Evolutionary conservation across 2,113 vertebrate genomes (phyloP), one percentile per base, ranked within the genome.

Genomic region (Maccullochella peelii): DNA sequence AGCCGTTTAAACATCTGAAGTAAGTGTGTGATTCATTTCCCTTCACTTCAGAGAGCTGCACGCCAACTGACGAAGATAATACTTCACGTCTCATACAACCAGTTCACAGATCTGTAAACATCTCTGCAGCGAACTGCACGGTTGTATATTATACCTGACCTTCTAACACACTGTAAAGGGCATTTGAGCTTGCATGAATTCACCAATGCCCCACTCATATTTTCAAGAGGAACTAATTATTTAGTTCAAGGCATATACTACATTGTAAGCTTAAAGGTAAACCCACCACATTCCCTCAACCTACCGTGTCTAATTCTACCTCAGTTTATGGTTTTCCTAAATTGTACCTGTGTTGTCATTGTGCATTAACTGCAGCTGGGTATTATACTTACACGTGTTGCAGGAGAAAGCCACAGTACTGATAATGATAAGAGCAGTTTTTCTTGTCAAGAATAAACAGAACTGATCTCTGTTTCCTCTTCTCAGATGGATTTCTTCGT

Each of bases 1-100:
- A 80, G n/a, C 50, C n/a, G 1, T 59, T 81, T 72, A 71, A 81
- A 78, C 62, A 69, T 50, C 62, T 27, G 36, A 77, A 71, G 47
- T 77, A 82, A 9, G 44, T 9, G 47, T 10, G 59, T 82, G 69
- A 88, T 82, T 83, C 40, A 84, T 77, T n/a, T 62, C 14, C 12
- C 23, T n/a, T 77, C 76, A 57, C 63, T 73, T 81, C 65, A 20
- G 70, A 74, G 71, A 71, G 40, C 70, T 62, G 30, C 16, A 4
- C 9, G 50, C 33, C 55, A 18, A 2, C 68, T 15, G 42, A 63
- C 18, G 0, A 67, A 2, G 42, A 83, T 62, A 40, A 80, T 69
- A 40, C 65, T 65, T 77, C 79, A 2, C 8, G 18, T 65, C 76
- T 71, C 14, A 21, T 4, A 66, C 62, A n/a, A 66, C 8, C 82